Percentiles rank a stretch among this genome's conserved stretches.
phyloP scores from a whole-genome alignment of 2,888 invertebrate species.

The Agrotis exclamationis region DNA sequence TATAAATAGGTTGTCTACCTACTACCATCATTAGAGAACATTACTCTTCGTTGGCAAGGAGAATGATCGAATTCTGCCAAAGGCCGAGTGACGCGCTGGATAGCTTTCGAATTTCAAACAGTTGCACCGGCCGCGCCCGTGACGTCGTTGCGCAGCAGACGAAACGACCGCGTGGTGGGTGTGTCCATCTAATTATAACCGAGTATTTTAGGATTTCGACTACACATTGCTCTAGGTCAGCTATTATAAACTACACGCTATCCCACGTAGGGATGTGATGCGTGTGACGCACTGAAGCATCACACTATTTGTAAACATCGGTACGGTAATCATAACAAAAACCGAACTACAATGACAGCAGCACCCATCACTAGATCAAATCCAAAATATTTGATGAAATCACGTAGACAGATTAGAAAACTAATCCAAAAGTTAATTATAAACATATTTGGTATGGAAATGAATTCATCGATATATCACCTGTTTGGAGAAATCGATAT shows the following conservation, averaged over 20 bases:
- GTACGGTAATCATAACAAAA: conserved; percentile 24
- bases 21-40: conserved; percentile 13
- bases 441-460: conserved; percentile 52
- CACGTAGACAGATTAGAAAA: conserved; percentile 48
- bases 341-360: background rate
- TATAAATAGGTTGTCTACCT: conserved; percentile 28
- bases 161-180: conserved; percentile 74
- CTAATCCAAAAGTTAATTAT: conserved; percentile 37
- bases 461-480: conserved; percentile 56
- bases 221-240: conserved; percentile 76
- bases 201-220: conserved; percentile 70
- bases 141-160: conserved; percentile 75
- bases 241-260: conserved; percentile 64
- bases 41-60: conserved; percentile 40
- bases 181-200: conserved; percentile 81
- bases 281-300: conserved; percentile 21
- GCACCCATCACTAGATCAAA: background rate
- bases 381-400: conserved; percentile 23
- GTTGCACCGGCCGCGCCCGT: conserved; percentile 59
- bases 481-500: conserved; percentile 54
- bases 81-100: conserved; percentile 27
- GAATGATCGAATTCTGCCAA: conserved; percentile 41
- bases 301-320: conserved; percentile 51
- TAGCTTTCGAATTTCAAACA: conserved; percentile 39
- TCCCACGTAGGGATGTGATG: conserved; percentile 55